These are phyloP conservation scores for Oligia fasciuncula DNA, from an alignment of 2,888 invertebrate genomes.

Conservation along the genomic window DNA sequence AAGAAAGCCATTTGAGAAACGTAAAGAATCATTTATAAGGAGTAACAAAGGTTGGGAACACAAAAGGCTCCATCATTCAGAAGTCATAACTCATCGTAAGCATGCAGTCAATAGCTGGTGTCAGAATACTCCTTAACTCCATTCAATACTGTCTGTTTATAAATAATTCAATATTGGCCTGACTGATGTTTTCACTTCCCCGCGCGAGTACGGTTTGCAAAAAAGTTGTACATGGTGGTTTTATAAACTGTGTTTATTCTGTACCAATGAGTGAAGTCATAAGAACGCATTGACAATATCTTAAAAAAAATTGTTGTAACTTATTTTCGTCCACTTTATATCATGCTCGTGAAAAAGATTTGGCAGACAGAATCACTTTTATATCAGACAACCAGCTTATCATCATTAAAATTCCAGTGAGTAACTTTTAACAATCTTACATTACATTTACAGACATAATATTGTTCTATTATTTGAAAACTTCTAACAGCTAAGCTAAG, in stretches of 20 bases:
- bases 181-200: conserved; percentile 74
- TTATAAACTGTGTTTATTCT: conserved; percentile 4
- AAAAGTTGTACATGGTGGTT: conserved; percentile 33
- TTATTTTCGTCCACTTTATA: neutral
- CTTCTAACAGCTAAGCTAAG: conserved; percentile 23
- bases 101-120: conserved; percentile 86
- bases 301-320: neutral
- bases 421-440: conserved; percentile 15
- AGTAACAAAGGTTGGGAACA: conserved; percentile 76
- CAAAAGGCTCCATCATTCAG: conserved; percentile 86
- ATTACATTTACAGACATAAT: conserved; percentile 7
- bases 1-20: conserved; percentile 68
- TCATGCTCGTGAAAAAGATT: neutral
- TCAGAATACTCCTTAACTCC: conserved; percentile 82
- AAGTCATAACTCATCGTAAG: conserved; percentile 81
- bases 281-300: neutral
- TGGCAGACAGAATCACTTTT: neutral
- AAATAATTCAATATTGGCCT: conserved; percentile 86
- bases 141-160: conserved; percentile 84
- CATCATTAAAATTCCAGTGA: neutral
- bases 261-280: neutral
- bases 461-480: conserved; percentile 46
- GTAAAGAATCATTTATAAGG: conserved; percentile 74
- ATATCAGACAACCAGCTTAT: neutral
- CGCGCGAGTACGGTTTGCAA: conserved; percentile 64